Conservation (phyloP, 2,113 vertebrate genomes). For the Camelus dromedarius region DNA sequence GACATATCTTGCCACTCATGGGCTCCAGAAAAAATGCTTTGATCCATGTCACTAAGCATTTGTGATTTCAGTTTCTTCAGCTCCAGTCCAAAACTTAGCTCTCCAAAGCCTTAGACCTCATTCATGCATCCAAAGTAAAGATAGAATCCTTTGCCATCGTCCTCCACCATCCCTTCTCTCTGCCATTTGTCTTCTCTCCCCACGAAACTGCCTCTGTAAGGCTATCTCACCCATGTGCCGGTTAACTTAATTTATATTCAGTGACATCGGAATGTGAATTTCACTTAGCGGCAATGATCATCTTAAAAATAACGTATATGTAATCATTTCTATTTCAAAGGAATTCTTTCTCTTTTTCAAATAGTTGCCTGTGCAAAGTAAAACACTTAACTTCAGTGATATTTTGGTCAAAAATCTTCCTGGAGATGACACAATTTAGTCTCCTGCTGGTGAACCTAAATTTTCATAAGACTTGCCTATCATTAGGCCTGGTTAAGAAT, state of each 20-base stretch:
- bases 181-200: not conserved
- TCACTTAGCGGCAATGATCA: not conserved
- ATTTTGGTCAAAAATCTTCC: conserved; percentile 22
- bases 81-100: not conserved
- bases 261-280: not conserved
- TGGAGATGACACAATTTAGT: not conserved
- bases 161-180: not conserved
- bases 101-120: not conserved
- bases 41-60: not conserved
- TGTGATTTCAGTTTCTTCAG: not conserved
- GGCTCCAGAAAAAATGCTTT: not conserved
- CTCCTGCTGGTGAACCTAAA: not conserved
- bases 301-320: not conserved
- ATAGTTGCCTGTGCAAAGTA: not conserved
- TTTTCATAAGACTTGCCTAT: not conserved
- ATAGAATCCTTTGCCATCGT: not conserved
- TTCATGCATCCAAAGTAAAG: not conserved
- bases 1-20: not conserved
- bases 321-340: conserved; percentile 47
- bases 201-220: not conserved
- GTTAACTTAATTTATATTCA: not conserved
- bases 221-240: not conserved
- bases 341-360: not conserved
- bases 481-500: not conserved
- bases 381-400: conserved; percentile 24